Evolutionary conservation across 2,888 invertebrate species (phyloP).

Genomic region (Conomelus anceps): DNA sequence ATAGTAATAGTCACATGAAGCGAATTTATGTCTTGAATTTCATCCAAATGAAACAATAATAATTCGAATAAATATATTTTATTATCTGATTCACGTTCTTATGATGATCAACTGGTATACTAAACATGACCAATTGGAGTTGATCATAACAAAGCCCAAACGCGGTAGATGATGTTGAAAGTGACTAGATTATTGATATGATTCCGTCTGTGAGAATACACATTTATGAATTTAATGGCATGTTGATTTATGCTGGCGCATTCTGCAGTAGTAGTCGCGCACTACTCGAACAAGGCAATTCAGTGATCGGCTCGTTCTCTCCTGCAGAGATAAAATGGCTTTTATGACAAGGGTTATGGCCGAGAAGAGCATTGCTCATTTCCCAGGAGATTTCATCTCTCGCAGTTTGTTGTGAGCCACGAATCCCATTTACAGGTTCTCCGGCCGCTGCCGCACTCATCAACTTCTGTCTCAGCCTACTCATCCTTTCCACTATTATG

Average conservation of each 20-base stretch:
- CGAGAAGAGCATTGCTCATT: background rate
- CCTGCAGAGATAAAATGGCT: background rate
- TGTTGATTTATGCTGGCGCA: background rate
- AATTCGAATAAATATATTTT: background rate
- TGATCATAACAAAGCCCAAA: background rate
- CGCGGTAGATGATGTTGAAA: background rate
- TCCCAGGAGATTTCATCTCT: background rate
- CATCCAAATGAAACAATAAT: background rate
- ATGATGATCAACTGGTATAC: background rate
- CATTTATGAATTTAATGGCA: background rate
- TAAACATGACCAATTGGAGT: no score
- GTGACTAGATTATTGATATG: background rate
- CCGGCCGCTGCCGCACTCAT: no score
- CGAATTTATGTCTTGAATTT: background rate
- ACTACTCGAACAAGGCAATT: no score
- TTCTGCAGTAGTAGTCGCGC: background rate
- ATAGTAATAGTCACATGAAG: background rate
- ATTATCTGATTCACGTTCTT: background rate
- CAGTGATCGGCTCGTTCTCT: background rate
- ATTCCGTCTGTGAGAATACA: background rate
- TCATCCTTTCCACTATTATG: no score
- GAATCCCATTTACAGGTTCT: background rate
- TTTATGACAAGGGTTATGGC: background rate
- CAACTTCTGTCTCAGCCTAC: background rate
- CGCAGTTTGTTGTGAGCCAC: background rate